Base-by-base conservation (phyloP, 1,140 invertebrate genomes). In the Zaprionus taronus region DNA sequence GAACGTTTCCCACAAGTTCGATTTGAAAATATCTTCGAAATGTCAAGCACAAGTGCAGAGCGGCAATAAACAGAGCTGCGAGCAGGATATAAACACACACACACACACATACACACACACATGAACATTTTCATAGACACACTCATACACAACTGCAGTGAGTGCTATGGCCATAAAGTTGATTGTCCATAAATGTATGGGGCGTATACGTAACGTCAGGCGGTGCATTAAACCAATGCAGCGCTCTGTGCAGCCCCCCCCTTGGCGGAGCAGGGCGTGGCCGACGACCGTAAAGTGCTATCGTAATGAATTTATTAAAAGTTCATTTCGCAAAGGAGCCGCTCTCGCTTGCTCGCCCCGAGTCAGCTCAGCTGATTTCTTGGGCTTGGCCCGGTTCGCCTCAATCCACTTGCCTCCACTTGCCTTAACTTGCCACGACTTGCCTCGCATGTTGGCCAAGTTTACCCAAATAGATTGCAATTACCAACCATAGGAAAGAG, bases 251-350 rank as follows among this genome's bases (percentile, higher is more conserved):
- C 60, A 51, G 63, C 56, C 20, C 20, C 5, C 41, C 38, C 41
- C 41, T n/a, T n/a, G 41, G 11, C 41, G n/a, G 7, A 17, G 41
- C 5, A n/a, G 38, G 60, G 63, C n/a, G 66, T 75, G 56, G 17
- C 53, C 6, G 6, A 20, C n/a, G 47, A 55, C 60, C 70, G 68
- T 84, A 84, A 84, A 86, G 66, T 86, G 83, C 49, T 66, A 71
- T 64, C 60, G 78, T 87, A 89, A 89, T 89, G 84, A 90, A 89
- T 89, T 89, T 90, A 89, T 89, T 89, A 90, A 89, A 84, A 79
- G 78, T 81, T 73, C 83, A 69, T 72, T 78, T 79, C 83, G 77
- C 62, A 17, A 17, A 44, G 6, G 41, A 17, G 6, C n/a, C 41
- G 41, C 41, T 47, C 38, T 77, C 24, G 58, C 73, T 71, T 56